phyloP scores from a whole-genome alignment of 2,113 vertebrate species.

The Gymnorhina tibicen region DNA sequence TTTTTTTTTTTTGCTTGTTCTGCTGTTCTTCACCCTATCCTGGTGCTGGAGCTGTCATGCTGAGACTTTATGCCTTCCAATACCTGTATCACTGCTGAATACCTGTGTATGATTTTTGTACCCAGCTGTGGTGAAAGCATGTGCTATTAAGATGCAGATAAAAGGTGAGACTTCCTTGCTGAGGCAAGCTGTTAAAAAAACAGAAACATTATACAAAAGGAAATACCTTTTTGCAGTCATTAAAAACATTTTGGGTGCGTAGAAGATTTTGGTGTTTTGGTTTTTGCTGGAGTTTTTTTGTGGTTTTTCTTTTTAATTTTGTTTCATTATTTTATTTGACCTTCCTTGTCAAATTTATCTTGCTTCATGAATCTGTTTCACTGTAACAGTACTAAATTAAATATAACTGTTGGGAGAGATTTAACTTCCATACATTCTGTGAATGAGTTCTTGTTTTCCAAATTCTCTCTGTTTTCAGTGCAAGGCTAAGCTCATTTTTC shows the following conservation, averaged over 20 bases:
- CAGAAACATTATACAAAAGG: not conserved
- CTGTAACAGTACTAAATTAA: not conserved
- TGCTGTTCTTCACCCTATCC: not conserved
- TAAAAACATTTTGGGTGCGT: not conserved
- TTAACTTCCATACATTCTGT: not conserved
- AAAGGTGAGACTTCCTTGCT: not conserved
- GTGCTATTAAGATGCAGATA: not conserved
- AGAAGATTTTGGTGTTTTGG: accelerated
- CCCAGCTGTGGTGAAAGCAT: slow-evolving; percentile 6
- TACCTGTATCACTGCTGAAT: not conserved
- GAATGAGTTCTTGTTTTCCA: not conserved
- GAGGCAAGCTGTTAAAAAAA: not conserved
- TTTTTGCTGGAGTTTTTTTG: accelerated
- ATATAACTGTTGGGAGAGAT: not conserved
- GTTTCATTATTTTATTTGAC: not conserved
- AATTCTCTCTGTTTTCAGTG: not conserved
- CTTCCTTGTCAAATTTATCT: not conserved
- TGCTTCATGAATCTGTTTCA: not conserved
- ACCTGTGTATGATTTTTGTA: not conserved
- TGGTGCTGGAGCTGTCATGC: not conserved
- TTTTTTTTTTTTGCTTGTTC: not conserved
- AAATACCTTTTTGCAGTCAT: not conserved
- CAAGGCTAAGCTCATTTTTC: not conserved
- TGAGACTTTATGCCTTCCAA: not conserved
- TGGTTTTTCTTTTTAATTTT: not conserved